Base-by-base conservation (phyloP, 2,888 invertebrate species). In the Drosophila merina region DNA sequence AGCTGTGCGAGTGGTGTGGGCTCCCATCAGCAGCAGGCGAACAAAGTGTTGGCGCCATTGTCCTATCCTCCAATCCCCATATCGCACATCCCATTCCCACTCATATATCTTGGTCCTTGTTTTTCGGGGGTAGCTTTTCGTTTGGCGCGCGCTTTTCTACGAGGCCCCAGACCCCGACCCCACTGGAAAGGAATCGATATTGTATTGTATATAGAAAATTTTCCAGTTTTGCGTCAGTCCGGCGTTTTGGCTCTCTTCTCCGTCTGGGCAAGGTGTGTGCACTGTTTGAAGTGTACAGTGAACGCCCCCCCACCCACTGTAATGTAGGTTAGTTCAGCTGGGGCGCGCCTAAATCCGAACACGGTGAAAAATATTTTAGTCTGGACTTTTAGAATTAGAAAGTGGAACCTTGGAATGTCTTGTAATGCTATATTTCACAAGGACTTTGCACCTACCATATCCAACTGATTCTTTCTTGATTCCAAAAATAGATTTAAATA, bases 251-350 rank as follows among this genome's bases (percentile, higher is more conserved):
- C 54, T 72, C 56, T 67, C 38, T 28, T 55, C 52, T 30, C 26
- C 63, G 72, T 56, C 56, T 66, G 63, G 55, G 72, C 72, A 73
- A 75, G 76, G 76, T 62, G 68, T 47, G 47, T 47, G 49, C 52
- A 14, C 20, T 42, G 20, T 20, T 31, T 33, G n/a, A 42, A 42
- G 14, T 40, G 57, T 49, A 42, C 42, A 50, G 57, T 14, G 49
- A 20, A 28, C 50, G 42, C 47, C 40, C 36, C 49, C 60, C 51
- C 55, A 57, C 51, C 48, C 72, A 75, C 59, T 82, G 76, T 82
- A 82, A 82, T 82, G 82, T 82, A 82, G 82, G 82, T 82, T 82
- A 82, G 82, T 82, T 82, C 77, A 68, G 78, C 64, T 52, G 73
- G 44, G 52, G 59, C 55, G 51, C 48, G 56, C 49, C 59, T 67